Evolutionary conservation across 2,888 invertebrate species (phyloP).

Genomic region (Drosophila quinaria): DNA sequence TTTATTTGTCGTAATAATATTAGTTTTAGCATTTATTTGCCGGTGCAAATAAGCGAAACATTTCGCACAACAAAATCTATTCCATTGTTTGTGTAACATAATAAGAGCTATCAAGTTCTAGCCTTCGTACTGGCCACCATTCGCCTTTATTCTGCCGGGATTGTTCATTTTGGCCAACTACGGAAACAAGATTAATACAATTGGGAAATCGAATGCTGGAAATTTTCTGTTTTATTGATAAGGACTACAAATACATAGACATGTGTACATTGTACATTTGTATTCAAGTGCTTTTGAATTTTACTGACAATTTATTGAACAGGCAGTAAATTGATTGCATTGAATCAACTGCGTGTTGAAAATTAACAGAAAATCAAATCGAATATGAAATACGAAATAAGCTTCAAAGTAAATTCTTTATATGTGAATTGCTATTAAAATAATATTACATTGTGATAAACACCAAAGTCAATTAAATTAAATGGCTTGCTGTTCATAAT

Average conservation of each 20-base stretch:
- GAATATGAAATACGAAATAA: not conserved
- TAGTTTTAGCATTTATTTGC: slow-evolving; percentile 71
- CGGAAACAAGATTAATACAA: slow-evolving; percentile 75
- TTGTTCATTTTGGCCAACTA: slow-evolving; percentile 17
- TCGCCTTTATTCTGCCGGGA: slow-evolving; percentile 11
- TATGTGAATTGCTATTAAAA: not conserved
- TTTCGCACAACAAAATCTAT: slow-evolving; percentile 39
- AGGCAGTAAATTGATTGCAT: slow-evolving; percentile 20
- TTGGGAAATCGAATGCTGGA: slow-evolving; percentile 61
- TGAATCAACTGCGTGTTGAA: not conserved
- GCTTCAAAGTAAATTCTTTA: too few species aligned
- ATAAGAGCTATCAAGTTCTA: slow-evolving; percentile 15
- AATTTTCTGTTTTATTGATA: slow-evolving; percentile 37
- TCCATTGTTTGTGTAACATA: slow-evolving; percentile 49
- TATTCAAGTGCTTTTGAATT: slow-evolving; percentile 28
- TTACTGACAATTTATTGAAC: slow-evolving; percentile 24
- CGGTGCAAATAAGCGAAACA: slow-evolving; percentile 54
- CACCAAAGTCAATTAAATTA: not conserved
- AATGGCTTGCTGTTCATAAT: not conserved
- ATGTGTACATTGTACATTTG: slow-evolving; percentile 26
- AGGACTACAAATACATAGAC: slow-evolving; percentile 2
- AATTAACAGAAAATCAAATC: not conserved
- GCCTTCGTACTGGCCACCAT: slow-evolving; percentile 3
- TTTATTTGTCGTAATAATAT: slow-evolving; percentile 74
- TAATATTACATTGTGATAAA: not conserved